A percentile compares a stretch with the other conserved stretches of the same genome.
These are phyloP conservation scores for Deroptyus accipitrinus DNA, from an alignment of 2,113 vertebrate species.

Conservation along the genomic window DNA sequence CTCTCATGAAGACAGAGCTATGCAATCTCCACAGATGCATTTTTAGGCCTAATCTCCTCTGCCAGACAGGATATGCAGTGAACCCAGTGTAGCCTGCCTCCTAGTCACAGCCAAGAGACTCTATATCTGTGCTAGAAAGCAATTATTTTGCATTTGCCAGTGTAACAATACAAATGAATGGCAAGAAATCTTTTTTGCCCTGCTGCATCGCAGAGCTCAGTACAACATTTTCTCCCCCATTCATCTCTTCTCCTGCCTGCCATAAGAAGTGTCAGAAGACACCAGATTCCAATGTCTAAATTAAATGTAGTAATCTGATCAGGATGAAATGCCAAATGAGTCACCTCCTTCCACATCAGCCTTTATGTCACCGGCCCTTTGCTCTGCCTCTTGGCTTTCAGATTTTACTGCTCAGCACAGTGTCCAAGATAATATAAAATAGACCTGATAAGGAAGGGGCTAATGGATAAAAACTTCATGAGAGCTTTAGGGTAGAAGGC, in stretches of 20 bases:
- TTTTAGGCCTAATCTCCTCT: not conserved
- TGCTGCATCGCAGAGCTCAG: not conserved
- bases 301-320: slow-evolving; percentile 64
- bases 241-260: not conserved
- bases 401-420: slow-evolving; percentile 2
- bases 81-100: not conserved
- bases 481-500: not conserved
- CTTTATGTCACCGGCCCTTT: slow-evolving; percentile 49
- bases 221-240: not conserved
- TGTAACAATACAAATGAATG: not conserved
- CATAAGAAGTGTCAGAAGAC: slow-evolving; percentile 17
- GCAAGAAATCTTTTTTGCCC: not conserved
- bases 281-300: slow-evolving; percentile 28
- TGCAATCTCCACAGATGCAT: not conserved
- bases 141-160: not conserved
- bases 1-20: not conserved
- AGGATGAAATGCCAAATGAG: slow-evolving; percentile 63
- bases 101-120: not conserved
- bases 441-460: not conserved
- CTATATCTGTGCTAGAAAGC: not conserved
- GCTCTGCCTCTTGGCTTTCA: slow-evolving; percentile 35
- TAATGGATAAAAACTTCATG: slow-evolving; percentile 23
- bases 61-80: not conserved
- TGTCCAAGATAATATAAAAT: slow-evolving; percentile 24
- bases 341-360: slow-evolving; percentile 52